A percentile compares a stretch with the other conserved stretches of the same genome.
Conservation (phyloP, 2,888 invertebrate genomes). For the Platycheirus albimanus region DNA sequence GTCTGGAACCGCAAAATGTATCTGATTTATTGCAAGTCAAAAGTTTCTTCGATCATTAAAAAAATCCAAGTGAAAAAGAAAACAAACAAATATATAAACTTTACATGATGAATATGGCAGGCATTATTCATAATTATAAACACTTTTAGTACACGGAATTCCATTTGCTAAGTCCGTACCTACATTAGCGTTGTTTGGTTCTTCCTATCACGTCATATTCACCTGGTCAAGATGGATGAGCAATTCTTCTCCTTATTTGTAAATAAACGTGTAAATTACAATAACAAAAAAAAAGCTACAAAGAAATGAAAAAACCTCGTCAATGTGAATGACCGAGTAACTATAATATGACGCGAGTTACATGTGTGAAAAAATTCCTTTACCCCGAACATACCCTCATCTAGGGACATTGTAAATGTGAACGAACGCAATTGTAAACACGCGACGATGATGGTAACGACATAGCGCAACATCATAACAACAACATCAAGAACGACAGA, state of each 20-base stretch:
- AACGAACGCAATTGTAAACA: slow-evolving; percentile 74
- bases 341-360: slow-evolving; percentile 65
- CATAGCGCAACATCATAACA: slow-evolving; percentile 28
- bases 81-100: slow-evolving; percentile 2
- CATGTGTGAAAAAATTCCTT: slow-evolving; percentile 55
- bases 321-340: slow-evolving; percentile 72
- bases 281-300: slow-evolving; percentile 14
- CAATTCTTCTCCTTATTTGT: slow-evolving; percentile 32
- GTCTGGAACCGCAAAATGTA: slow-evolving; percentile 1
- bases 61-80: background rate
- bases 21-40: background rate
- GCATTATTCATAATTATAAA: slow-evolving; percentile 59
- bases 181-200: slow-evolving; percentile 23
- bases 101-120: slow-evolving; percentile 43
- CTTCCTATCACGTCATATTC: slow-evolving; percentile 39
- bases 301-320: slow-evolving; percentile 40
- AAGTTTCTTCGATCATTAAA: background rate
- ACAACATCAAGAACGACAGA: slow-evolving; percentile 27
- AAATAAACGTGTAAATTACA: slow-evolving; percentile 8
- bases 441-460: slow-evolving; percentile 64
- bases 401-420: slow-evolving; percentile 45
- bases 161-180: slow-evolving; percentile 25
- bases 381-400: background rate
- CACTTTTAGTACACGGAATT: slow-evolving; percentile 46
- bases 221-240: slow-evolving; percentile 63